Evolutionary conservation across 1,140 invertebrate genomes (phyloP), one percentile per base, ranked within the genome.

Genomic region (Octopus bimaculoides): DNA sequence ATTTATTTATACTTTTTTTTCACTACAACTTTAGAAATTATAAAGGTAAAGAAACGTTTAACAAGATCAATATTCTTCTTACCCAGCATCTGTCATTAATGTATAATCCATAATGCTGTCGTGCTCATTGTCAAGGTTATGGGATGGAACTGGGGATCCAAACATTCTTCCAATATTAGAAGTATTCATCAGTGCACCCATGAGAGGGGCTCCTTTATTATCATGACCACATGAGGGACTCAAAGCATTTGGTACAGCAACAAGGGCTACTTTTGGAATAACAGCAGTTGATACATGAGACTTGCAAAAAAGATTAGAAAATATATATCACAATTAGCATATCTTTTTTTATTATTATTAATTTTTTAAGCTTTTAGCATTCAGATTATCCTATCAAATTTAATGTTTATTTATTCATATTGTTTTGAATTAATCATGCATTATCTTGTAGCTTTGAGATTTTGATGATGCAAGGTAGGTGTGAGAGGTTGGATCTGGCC

Each of bases 141-240:
- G 14, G 17, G 17, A 6, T 20, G 66, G 66, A 6, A n/a, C 17
- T 10, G 66, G 66, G 0, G 14, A 71, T 71, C 66, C 66, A 71
- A 71, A 71, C 66, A 71, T 71, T 71, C 66, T 9, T n/a, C 66
- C 14, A 12, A 71, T 14, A 71, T 14, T 20, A n/a, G 66, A 14
- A 14, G 66, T n/a, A 17, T 71, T 71, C 14, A 71, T n/a, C 66
- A 71, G 66, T 71, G 66, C 66, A 71, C 66, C 66, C 66, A 71
- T 71, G 17, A 71, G 26, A 71, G 66, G 66, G 5, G 66, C 66
- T n/a, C 26, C 66, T 71, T 71, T 20, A 71, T n/a, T 6, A 20
- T 20, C 17, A 4, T 71, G 17, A 20, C 4, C 66, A 71, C 17
- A n/a, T 14, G 66, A 5, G 17, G 66, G 66, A n/a, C 17, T 20